phyloP scores from a whole-genome alignment of 2,888 invertebrate genomes.

The Eilema caniola region DNA sequence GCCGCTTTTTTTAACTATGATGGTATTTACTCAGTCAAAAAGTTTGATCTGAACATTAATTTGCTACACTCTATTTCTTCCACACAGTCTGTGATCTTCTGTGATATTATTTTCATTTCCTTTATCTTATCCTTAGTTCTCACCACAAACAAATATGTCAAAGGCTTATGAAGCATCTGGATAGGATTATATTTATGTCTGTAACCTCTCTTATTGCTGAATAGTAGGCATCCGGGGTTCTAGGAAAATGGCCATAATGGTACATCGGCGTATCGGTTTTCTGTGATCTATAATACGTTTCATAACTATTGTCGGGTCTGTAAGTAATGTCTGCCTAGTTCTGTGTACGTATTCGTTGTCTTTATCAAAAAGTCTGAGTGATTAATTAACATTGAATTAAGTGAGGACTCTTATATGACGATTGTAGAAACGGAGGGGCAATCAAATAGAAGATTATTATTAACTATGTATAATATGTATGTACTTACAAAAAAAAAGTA shows the following conservation, averaged over 20 bases:
- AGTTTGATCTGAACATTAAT: not conserved
- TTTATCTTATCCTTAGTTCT: not conserved
- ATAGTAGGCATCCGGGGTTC: not conserved
- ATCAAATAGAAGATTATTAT: too few species aligned
- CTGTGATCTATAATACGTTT: not conserved
- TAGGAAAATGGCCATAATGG: not conserved
- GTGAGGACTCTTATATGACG: too few species aligned
- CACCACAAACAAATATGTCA: not conserved
- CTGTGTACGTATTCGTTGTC: not conserved
- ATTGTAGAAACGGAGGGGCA: too few species aligned
- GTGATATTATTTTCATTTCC: not conserved
- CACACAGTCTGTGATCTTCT: not conserved
- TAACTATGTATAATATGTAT: too few species aligned
- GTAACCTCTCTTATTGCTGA: not conserved
- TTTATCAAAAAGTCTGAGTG: not conserved
- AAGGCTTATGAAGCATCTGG: not conserved
- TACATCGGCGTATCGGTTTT: not conserved
- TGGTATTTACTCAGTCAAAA: too few species aligned
- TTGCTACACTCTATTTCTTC: not conserved
- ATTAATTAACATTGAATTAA: too few species aligned
- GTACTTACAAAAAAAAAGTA: too few species aligned
- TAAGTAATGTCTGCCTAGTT: not conserved
- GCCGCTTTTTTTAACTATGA: too few species aligned
- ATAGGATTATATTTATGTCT: not conserved
- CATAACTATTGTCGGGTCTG: constrained; percentile 2